phyloP scores from a whole-genome alignment of 2,797 vertebrate species.

The Trachops cirrhosus region DNA sequence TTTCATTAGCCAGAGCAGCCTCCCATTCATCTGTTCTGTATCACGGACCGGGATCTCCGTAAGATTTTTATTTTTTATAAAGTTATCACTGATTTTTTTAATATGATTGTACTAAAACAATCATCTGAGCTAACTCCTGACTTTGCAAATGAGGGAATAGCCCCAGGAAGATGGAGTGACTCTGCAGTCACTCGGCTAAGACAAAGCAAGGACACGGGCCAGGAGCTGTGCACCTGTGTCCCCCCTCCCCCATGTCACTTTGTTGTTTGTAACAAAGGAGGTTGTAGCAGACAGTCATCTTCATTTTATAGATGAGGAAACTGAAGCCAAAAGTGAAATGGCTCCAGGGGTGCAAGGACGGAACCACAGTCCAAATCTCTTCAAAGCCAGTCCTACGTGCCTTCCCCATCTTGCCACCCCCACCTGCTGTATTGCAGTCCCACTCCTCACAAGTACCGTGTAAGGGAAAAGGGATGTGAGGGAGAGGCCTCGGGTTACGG shows the following conservation, averaged over 20 bases:
- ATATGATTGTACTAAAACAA: background rate
- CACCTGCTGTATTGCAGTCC: fast-evolving
- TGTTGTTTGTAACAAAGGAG: background rate
- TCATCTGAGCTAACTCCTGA: background rate
- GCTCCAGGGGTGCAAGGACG: too few species aligned
- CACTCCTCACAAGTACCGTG: background rate
- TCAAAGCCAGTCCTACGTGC: background rate
- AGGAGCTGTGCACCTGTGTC: background rate
- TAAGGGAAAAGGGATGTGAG: background rate
- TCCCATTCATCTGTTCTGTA: background rate
- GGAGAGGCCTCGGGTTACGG: background rate
- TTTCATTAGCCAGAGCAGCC: background rate
- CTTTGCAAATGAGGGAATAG: background rate
- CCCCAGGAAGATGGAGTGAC: background rate
- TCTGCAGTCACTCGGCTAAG: background rate
- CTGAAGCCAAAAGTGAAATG: background rate
- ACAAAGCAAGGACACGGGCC: background rate
- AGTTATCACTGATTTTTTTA: background rate
- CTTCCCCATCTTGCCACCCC: background rate
- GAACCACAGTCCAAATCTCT: too few species aligned
- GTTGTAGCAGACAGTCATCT: background rate
- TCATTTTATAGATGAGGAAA: background rate
- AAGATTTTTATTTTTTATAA: background rate
- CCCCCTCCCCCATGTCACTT: background rate
- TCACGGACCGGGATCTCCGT: background rate